Percentiles rank a stretch among this genome's conserved stretches.
These are phyloP conservation scores for Triplophysa dalaica DNA, from an alignment of 2,113 vertebrate species.

Conservation along the genomic window DNA sequence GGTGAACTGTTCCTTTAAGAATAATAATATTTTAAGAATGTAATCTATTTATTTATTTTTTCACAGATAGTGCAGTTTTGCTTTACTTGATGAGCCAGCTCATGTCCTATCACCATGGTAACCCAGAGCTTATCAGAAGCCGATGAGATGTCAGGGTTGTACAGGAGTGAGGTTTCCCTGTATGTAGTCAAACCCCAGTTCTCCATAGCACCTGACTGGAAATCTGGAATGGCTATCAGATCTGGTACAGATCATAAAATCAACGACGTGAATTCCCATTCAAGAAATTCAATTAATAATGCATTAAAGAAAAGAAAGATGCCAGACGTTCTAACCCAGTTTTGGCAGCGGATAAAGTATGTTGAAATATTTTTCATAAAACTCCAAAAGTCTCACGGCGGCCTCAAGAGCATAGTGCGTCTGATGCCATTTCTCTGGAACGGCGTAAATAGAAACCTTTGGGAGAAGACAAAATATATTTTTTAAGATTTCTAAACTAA, in stretches of 20 bases:
- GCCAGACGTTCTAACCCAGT: constrained; percentile 62
- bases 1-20: too few relatives aligned
- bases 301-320: neutral
- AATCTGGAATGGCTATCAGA: constrained; percentile 77
- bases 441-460: constrained; percentile 75
- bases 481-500: neutral
- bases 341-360: constrained; percentile 78
- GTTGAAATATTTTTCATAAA: constrained; percentile 79
- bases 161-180: constrained; percentile 72
- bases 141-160: constrained; percentile 68
- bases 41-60: too few relatives aligned
- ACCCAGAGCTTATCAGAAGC: constrained; percentile 71
- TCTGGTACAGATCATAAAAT: constrained; percentile 58
- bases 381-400: constrained; percentile 77
- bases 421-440: constrained; percentile 73
- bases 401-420: constrained; percentile 75
- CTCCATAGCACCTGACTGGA: constrained; percentile 78
- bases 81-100: constrained; percentile 74
- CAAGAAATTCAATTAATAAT: neutral
- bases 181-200: constrained; percentile 80
- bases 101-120: constrained; percentile 74
- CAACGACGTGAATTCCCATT: neutral
- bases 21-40: too few relatives aligned
- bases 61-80: neutral
- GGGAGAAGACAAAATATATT: constrained; percentile 9